Evolutionary conservation across 2,888 invertebrate genomes (phyloP).

Genomic region (Apocheima hispidaria): DNA sequence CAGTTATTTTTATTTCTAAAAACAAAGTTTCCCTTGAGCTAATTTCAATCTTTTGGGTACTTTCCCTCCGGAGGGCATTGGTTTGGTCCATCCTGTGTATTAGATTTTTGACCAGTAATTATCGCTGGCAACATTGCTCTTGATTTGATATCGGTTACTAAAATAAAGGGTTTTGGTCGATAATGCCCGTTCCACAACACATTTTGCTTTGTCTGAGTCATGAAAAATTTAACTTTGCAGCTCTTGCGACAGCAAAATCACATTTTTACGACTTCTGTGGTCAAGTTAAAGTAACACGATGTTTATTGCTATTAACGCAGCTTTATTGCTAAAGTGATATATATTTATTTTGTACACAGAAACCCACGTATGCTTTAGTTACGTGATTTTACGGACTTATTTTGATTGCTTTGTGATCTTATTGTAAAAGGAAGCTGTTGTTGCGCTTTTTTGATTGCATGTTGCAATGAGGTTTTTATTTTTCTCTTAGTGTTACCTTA

Average conservation of each 20-base stretch:
- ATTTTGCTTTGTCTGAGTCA: conserved; percentile 7
- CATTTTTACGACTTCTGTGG: conserved; percentile 67
- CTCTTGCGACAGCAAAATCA: conserved; percentile 58
- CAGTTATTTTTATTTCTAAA: no score
- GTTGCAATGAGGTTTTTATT: no score
- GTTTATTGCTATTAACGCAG: conserved; percentile 59
- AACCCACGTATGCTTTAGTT: conserved; percentile 31
- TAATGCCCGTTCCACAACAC: background rate
- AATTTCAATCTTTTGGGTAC: no score
- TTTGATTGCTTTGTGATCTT: conserved; percentile 19
- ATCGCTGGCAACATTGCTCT: no score
- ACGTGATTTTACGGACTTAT: conserved; percentile 15
- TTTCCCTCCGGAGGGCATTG: no score
- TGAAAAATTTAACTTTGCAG: conserved; percentile 26
- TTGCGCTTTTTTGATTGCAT: background rate
- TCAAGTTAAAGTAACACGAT: conserved; percentile 60
- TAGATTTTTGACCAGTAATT: no score
- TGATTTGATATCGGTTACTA: no score
- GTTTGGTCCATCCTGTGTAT: no score
- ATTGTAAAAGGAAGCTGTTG: conserved; percentile 7
- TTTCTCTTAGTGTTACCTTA: no score
- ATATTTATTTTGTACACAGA: conserved; percentile 50
- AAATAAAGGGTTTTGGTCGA: no score
- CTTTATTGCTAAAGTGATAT: conserved; percentile 56
- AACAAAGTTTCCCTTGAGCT: no score